Conservation (phyloP, 2,113 vertebrate genomes). For the Procapra przewalskii region DNA sequence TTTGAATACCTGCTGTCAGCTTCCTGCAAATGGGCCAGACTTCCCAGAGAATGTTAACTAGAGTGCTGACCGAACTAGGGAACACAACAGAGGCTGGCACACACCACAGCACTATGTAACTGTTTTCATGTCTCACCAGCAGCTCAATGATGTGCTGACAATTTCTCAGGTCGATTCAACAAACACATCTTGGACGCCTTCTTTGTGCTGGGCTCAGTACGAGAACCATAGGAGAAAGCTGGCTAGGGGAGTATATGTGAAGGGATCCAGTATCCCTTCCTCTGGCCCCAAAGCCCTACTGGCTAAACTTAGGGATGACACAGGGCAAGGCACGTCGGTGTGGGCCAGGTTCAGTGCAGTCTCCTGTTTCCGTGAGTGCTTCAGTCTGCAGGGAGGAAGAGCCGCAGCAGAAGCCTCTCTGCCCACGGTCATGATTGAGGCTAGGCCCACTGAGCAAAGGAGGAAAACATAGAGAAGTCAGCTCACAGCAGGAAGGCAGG, state of each 20-base stretch:
- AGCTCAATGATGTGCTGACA: background rate
- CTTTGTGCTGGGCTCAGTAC: background rate
- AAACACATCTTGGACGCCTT: background rate
- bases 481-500: background rate
- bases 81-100: background rate
- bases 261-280: too few species aligned
- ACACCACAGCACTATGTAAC: background rate
- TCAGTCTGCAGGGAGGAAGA: background rate
- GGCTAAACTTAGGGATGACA: background rate
- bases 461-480: background rate
- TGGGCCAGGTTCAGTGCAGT: background rate
- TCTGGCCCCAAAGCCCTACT: too few species aligned
- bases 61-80: background rate
- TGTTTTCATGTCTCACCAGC: background rate
- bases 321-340: background rate
- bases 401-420: background rate
- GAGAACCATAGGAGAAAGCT: background rate
- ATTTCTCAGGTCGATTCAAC: background rate
- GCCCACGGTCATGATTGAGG: background rate
- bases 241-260: background rate
- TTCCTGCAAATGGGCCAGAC: background rate
- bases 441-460: background rate
- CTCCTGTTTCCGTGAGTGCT: background rate
- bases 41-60: background rate
- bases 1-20: slow-evolving; percentile 3